Evolutionary conservation across 2,797 vertebrate genomes (phyloP).

Genomic region (Darevskia nairensis): DNA sequence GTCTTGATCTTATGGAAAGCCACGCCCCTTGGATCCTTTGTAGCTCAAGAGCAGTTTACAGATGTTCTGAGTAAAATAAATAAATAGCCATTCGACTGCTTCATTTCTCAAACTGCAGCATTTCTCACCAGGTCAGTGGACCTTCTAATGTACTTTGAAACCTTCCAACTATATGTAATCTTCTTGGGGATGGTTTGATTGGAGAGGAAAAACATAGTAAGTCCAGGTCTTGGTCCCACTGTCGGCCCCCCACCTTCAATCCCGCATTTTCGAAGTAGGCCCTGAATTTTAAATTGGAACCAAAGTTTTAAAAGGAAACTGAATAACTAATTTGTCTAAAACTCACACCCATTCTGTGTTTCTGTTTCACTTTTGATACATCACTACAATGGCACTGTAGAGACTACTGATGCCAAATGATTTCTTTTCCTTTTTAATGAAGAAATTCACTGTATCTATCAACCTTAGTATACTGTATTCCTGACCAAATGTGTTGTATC

Average conservation of each 20-base stretch:
- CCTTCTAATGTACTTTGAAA: not conserved
- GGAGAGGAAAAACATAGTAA: not conserved
- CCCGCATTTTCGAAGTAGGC: no score
- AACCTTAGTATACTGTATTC: not conserved
- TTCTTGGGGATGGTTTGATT: no score
- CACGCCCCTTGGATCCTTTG: no score
- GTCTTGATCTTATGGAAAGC: no score
- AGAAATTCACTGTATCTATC: accelerated
- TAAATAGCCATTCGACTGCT: not conserved
- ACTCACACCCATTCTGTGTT: not conserved
- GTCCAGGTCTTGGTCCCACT: not conserved
- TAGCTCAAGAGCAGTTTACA: no score
- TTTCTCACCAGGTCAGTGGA: not conserved
- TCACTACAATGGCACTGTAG: not conserved
- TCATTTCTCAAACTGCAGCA: not conserved
- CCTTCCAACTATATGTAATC: not conserved
- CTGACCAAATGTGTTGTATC: not conserved
- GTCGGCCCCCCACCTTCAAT: not conserved
- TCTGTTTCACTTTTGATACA: not conserved
- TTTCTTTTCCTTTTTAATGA: not conserved
- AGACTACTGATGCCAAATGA: not conserved
- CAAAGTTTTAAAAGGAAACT: not conserved
- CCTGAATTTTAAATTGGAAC: not conserved
- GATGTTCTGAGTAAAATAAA: not conserved
- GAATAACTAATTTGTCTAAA: not conserved